These are phyloP conservation scores for Saccostrea cuccullata DNA, from an alignment of 1,140 invertebrate genomes.

Conservation along the genomic window DNA sequence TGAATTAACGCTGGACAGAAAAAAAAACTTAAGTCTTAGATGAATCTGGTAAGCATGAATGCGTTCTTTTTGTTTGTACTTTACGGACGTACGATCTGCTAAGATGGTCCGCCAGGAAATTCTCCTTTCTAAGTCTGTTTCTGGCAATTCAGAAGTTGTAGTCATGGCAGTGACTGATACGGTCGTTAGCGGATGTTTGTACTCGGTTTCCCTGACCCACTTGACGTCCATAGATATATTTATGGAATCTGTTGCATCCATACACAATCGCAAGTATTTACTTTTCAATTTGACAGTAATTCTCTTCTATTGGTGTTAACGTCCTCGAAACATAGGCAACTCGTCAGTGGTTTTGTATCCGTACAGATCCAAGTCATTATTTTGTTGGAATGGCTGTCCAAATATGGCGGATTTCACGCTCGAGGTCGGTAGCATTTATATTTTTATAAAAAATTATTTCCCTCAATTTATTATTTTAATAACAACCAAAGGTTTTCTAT, in stretches of 20 bases:
- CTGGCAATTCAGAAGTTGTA: conserved; percentile 50
- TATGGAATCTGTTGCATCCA: conserved; percentile 79
- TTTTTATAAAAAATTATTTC: too few relatives aligned
- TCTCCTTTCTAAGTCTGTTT: conserved; percentile 54
- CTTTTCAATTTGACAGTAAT: conserved; percentile 78
- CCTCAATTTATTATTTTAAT: too few relatives aligned
- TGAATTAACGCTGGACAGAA: too few relatives aligned
- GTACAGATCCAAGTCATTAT: conserved; percentile 57
- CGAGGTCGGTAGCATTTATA: too few relatives aligned
- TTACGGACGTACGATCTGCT: conserved; percentile 47
- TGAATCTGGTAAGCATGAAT: too few relatives aligned
- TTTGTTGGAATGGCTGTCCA: too few relatives aligned
- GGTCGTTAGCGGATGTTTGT: conserved; percentile 70
- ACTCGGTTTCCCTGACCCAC: conserved; percentile 68
- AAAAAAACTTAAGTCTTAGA: too few relatives aligned
- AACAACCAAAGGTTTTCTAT: too few relatives aligned
- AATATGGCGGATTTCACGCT: too few relatives aligned
- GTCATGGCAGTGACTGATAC: conserved; percentile 58
- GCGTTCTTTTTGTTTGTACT: conserved; percentile 36
- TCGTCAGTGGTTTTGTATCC: conserved; percentile 61
- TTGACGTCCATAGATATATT: conserved; percentile 78
- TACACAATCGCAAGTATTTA: conserved; percentile 81
- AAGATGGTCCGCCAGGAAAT: conserved; percentile 54
- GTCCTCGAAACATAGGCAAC: conserved; percentile 61
- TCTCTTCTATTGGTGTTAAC: conserved; percentile 51